Evolutionary conservation across 2,888 invertebrate species (phyloP), one percentile per base, ranked within the genome.

Genomic region (Caprella mutica): DNA sequence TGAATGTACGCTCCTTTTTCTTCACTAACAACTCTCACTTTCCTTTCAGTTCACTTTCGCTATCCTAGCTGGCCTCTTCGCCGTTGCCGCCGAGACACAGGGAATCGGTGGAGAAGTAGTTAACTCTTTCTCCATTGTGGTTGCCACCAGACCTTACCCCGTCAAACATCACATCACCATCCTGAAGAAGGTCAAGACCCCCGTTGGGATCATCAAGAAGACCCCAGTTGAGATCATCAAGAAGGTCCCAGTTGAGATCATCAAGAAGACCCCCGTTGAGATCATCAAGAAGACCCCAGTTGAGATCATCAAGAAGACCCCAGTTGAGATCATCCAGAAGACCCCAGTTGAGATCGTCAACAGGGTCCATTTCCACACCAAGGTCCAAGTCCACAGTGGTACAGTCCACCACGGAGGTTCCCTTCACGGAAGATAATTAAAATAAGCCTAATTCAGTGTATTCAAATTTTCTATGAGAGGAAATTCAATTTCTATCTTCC

Each of bases 191-290:
- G 48, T 48, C 48, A 48, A 30, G 27, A 30, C 30, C 30, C 48
- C 48, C 48, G 48, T 48, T n/a, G 48, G 30, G 48, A 30, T 48
- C 30, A 29, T 48, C 48, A 48, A 48, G 48, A 48, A 48, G 30
- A 24, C 30, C 48, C 48, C 48, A 27, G 27, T 48, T 24, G 48
- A 48, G 17, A 30, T 48, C 8, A 30, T 48, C 48, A 48, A 48
- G 48, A 48, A 48, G 30, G n/a, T 48, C 48, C 48, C 21, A 5
- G 48, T 48, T 30, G 29, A 27, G 17, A 24, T 48, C 5, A 29
- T 48, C 48, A 48, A 48, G 48, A 48, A 48, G 48, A 30, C 30
- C 24, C 48, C 48, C 27, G 27, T 48, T 24, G 48, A 48, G 17
- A 30, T 48, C 8, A 30, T 48, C 48, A 48, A 48, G 48, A 48